Conservation (phyloP, 2,113 vertebrate species). For the Archocentrus centrarchus region DNA sequence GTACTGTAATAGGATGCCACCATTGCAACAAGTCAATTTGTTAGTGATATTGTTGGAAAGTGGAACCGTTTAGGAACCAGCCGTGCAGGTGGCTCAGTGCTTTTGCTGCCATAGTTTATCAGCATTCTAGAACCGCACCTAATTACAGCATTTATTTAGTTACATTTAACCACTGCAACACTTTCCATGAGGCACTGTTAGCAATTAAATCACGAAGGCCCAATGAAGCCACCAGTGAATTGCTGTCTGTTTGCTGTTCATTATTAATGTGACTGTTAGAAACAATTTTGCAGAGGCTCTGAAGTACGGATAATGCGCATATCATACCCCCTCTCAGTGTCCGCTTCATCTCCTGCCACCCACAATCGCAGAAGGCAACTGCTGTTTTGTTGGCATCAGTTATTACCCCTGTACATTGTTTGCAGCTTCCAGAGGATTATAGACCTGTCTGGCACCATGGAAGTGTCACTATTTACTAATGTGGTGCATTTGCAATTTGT, state of each 20-base stretch:
- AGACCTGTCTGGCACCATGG: conserved; percentile 44
- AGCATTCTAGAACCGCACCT: neutral
- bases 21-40: neutral
- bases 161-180: neutral
- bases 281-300: conserved; percentile 37
- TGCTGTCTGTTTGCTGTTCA: conserved; percentile 1
- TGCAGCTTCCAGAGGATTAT: conserved; percentile 51
- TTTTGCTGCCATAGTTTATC: rapidly evolving
- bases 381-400: conserved; percentile 46
- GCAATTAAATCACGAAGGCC: conserved; percentile 3
- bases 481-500: neutral
- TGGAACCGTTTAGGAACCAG: neutral
- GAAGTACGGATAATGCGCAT: conserved; percentile 45
- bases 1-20: neutral
- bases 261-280: conserved; percentile 24
- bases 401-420: conserved; percentile 47
- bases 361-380: conserved; percentile 48
- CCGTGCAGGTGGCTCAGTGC: neutral
- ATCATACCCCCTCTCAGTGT: neutral
- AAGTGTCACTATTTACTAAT: conserved; percentile 45
- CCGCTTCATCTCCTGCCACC: conserved; percentile 38
- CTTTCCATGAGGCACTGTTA: neutral
- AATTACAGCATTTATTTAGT: conserved; percentile 12
- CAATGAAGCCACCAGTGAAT: conserved; percentile 1
- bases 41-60: neutral